A percentile compares a stretch with the other conserved stretches of the same genome.
Evolutionary conservation across 2,113 vertebrate genomes (phyloP).

Genomic region (Scatophagus argus): DNA sequence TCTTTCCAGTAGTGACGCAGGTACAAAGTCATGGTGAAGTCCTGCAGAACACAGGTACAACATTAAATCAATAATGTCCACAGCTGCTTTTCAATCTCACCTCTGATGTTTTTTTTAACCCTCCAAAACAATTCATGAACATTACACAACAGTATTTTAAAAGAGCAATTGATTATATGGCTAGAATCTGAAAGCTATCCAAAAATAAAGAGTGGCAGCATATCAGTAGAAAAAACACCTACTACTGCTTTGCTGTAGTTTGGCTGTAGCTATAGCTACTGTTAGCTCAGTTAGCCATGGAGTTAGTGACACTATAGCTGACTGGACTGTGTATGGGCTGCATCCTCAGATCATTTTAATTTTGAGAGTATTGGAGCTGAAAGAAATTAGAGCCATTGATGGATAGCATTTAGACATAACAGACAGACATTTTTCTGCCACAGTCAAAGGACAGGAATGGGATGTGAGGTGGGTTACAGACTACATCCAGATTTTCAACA

Average conservation of each 20-base stretch:
- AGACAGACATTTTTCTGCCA: background rate
- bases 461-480: background rate
- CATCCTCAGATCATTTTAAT: too few relatives aligned
- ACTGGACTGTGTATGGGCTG: too few relatives aligned
- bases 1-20: constrained; percentile 98
- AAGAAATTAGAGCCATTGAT: background rate
- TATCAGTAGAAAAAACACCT: too few relatives aligned
- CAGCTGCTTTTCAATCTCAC: background rate
- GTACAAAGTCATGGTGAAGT: constrained; percentile 96
- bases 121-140: background rate
- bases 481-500: background rate
- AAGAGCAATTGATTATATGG: too few relatives aligned
- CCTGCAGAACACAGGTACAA: constrained; percentile 68
- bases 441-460: background rate
- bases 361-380: background rate
- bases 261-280: too few relatives aligned
- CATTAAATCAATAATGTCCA: background rate
- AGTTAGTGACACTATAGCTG: too few relatives aligned
- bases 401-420: too few relatives aligned
- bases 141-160: too few relatives aligned
- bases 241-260: too few relatives aligned
- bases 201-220: too few relatives aligned
- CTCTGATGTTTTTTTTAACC: background rate
- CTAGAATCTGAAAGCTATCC: too few relatives aligned
- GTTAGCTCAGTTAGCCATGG: too few relatives aligned